These are phyloP conservation scores for Hippocampus comes DNA, from an alignment of 2,113 vertebrate genomes.

Conservation along the genomic window DNA sequence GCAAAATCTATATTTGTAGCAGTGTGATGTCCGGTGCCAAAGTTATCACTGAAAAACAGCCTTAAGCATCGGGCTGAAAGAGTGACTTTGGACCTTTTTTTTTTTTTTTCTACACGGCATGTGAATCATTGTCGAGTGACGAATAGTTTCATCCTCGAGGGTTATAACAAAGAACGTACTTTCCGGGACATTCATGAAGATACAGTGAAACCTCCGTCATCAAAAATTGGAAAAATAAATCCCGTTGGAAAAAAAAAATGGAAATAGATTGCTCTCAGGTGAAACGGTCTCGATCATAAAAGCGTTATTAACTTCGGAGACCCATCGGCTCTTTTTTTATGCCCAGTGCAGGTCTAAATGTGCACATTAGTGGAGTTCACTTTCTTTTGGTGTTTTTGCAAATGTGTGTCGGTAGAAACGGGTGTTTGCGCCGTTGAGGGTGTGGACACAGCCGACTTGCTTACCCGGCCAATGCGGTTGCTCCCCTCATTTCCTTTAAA, in stretches of 20 bases:
- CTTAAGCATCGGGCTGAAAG: neutral
- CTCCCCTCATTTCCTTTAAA: no score
- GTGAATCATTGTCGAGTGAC: neutral
- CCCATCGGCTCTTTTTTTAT: no score
- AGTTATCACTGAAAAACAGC: conserved; percentile 1
- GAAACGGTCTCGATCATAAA: no score
- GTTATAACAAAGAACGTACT: neutral
- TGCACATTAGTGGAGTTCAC: no score
- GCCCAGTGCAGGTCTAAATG: no score
- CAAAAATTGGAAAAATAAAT: neutral
- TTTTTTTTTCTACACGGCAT: neutral
- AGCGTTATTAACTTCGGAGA: no score
- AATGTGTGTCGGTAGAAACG: no score
- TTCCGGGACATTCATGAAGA: neutral
- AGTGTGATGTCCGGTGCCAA: neutral
- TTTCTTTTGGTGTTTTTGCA: no score
- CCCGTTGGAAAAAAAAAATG: neutral
- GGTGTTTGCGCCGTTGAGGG: no score
- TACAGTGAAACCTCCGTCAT: neutral
- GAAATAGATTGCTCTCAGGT: no score
- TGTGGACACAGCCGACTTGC: no score
- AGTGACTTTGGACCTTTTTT: neutral
- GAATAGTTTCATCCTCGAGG: neutral
- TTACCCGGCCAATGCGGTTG: no score
- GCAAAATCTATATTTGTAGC: neutral